Conservation (phyloP, 2,888 invertebrate genomes). For the Lobophora halterata region DNA sequence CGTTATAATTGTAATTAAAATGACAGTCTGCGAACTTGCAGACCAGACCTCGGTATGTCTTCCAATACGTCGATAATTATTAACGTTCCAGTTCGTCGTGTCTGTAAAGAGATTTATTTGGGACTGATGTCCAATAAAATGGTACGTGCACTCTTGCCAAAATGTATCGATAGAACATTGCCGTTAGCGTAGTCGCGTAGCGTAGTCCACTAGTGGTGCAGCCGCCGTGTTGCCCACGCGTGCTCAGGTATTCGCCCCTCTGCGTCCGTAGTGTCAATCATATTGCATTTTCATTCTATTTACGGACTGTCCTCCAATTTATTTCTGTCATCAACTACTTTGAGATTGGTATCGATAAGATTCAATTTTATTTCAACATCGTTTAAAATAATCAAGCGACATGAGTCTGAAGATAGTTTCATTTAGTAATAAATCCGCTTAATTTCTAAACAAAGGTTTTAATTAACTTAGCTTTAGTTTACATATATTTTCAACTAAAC, state of each 20-base stretch:
- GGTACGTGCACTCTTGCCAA: constrained; percentile 37
- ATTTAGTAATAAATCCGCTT: too few relatives aligned
- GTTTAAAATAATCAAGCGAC: not conserved
- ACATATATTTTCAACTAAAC: too few relatives aligned
- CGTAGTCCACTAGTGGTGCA: constrained; percentile 35
- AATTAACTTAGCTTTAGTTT: too few relatives aligned
- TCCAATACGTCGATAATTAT: constrained; percentile 26
- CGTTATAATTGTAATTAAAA: constrained; percentile 10
- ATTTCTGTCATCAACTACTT: constrained; percentile 42
- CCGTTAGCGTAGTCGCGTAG: too few relatives aligned
- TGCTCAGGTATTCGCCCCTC: constrained; percentile 48
- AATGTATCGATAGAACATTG: constrained; percentile 31
- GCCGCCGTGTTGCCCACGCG: constrained; percentile 51
- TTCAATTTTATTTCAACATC: not conserved
- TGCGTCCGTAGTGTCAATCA: constrained; percentile 41
- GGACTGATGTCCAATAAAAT: constrained; percentile 36
- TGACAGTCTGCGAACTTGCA: constrained; percentile 11
- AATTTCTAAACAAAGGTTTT: too few relatives aligned
- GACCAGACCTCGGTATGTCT: constrained; percentile 22
- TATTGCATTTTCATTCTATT: constrained; percentile 41
- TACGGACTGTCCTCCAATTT: constrained; percentile 41
- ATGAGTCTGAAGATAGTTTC: too few relatives aligned
- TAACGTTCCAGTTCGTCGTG: constrained; percentile 25
- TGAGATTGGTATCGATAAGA: constrained; percentile 14
- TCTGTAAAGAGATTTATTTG: constrained; percentile 31